These are phyloP conservation scores for Manacus vitellinus DNA, from an alignment of 2,113 vertebrate genomes.

Conservation along the genomic window DNA sequence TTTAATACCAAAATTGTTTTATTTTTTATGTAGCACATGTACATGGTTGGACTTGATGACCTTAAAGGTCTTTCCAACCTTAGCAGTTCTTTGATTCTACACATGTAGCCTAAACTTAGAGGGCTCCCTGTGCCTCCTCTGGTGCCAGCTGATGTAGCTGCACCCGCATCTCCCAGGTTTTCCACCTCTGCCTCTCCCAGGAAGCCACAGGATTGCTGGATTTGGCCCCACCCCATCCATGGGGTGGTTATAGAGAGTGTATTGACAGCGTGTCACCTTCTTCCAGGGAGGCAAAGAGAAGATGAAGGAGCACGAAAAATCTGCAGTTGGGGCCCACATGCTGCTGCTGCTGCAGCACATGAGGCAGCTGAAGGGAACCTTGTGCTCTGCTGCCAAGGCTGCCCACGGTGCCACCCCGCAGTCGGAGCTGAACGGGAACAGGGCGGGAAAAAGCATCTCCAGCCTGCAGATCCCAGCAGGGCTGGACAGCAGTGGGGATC, in stretches of 20 bases:
- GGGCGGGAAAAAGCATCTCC: conserved; percentile 24
- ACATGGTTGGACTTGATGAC: background rate
- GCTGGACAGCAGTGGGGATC: conserved; percentile 10
- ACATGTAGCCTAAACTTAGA: background rate
- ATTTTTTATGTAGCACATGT: background rate
- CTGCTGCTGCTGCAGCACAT: conserved; percentile 75
- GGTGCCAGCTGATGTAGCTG: background rate
- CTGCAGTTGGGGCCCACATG: conserved; percentile 70
- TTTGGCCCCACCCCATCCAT: background rate
- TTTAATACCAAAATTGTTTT: background rate
- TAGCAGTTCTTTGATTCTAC: background rate
- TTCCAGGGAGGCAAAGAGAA: conserved; percentile 76
- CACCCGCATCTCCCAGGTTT: background rate
- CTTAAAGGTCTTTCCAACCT: background rate
- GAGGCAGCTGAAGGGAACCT: conserved; percentile 57
- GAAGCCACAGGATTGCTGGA: background rate
- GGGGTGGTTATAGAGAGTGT: background rate
- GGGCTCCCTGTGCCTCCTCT: background rate
- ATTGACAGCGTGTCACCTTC: background rate
- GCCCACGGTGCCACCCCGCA: background rate
- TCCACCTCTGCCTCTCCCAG: background rate
- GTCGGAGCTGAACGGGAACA: background rate
- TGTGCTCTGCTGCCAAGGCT: background rate
- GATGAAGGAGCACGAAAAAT: conserved; percentile 75
- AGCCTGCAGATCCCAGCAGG: conserved; percentile 54